Base-by-base conservation (phyloP, 2,888 invertebrate species). In the Ypsolopha sequella region DNA sequence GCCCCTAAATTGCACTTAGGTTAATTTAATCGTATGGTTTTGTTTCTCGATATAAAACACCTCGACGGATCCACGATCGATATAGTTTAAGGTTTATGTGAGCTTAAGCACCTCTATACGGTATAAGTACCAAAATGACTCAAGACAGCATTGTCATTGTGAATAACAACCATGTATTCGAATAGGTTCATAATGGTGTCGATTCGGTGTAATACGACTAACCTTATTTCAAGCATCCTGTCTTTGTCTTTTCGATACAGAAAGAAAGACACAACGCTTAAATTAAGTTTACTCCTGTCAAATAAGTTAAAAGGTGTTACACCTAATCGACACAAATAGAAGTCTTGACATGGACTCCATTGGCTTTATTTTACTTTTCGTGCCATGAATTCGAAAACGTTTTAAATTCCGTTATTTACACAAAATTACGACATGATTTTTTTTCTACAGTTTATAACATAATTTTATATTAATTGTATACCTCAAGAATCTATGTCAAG, bases 401-500 rank as follows among this genome's bases (percentile, higher is more conserved):
- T 24, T 24, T 3, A 24, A 24, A 24, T 3, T 24, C 24, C 24
- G 4, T 24, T 24, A 24, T 24, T 24, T 24, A 24, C 24, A 24
- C 24, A 4, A 24, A 24, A 24, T 24, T 24, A 24, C 24, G 24
- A 24, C 24, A 24, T 24, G 24, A 24, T 24, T 24, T 24, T 24
- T n/a, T 24, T 24, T 24, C 2, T 24, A 24, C 24, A 24, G 24
- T 24, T 24, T 24, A n/a, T n/a, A n/a, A n/a, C n/a, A n/a, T 24
- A 24, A 24, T 24, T 24, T 3, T 24, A 24, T 4, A 10, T 10
- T 39, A 10, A 10, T 10, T 39, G 2, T 43, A 14, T 11, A 9
- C 33, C 3, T 13, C 10, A 10, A 8, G 10, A 49, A 49, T 49
- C 41, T 49, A 41, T 49, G 48, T 41, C 48, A 48, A 48, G 48